Percentiles rank a stretch among this genome's conserved stretches.
phyloP scores from a whole-genome alignment of 1,140 invertebrate genomes.

The Condylostylus longicornis region DNA sequence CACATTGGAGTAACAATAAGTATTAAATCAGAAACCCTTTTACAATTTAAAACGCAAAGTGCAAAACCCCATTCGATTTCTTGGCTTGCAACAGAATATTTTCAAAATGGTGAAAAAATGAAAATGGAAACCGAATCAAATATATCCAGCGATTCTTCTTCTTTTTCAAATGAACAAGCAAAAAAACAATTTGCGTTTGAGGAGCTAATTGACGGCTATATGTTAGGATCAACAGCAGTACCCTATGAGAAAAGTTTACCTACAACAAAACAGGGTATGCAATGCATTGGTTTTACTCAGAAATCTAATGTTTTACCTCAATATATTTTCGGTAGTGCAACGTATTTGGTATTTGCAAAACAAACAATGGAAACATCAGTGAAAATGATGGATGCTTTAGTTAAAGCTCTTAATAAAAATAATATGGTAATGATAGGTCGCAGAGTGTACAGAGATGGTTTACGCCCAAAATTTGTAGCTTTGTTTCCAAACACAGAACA shows the following conservation, averaged over 20 bases:
- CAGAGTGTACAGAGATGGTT: constrained; percentile 22
- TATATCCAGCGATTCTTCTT: too few relatives aligned
- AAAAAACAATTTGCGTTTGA: constrained; percentile 11
- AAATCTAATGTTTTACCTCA: constrained; percentile 16
- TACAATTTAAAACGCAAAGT: not conserved
- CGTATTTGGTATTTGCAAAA: constrained; percentile 22
- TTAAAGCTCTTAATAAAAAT: constrained; percentile 13
- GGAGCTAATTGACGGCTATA: constrained; percentile 25
- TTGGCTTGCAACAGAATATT: not conserved
- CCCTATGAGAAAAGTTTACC: constrained; percentile 14
- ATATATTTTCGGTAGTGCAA: constrained; percentile 21
- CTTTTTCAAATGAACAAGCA: too few relatives aligned
- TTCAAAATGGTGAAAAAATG: not conserved
- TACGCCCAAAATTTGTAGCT: constrained; percentile 21
- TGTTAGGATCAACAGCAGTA: constrained; percentile 25
- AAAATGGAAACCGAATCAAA: too few relatives aligned
- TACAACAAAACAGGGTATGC: constrained; percentile 12
- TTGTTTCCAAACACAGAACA: constrained; percentile 16
- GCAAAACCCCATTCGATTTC: not conserved
- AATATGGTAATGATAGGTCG: constrained; percentile 21
- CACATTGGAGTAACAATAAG: not conserved
- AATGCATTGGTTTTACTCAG: constrained; percentile 22
- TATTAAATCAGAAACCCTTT: not conserved
- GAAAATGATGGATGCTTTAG: constrained; percentile 23
- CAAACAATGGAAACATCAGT: constrained; percentile 15